These are phyloP conservation scores for Anticlea derivata DNA, from an alignment of 2,888 invertebrate species.

Conservation along the genomic window DNA sequence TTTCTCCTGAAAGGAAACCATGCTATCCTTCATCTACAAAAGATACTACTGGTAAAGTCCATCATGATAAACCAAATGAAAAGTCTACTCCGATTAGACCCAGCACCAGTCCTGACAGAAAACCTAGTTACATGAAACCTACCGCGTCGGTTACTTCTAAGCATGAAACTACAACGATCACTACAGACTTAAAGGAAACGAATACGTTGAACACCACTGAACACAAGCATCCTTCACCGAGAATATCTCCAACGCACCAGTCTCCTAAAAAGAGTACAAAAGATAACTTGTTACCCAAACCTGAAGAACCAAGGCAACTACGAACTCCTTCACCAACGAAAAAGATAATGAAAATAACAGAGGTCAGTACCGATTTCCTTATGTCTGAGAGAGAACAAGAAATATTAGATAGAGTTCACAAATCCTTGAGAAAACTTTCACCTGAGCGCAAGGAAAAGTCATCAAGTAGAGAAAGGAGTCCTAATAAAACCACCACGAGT, in stretches of 20 bases:
- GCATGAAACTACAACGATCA: conserved; percentile 34
- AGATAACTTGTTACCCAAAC: conserved; percentile 27
- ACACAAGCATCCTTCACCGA: conserved; percentile 23
- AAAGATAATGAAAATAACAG: conserved; percentile 40
- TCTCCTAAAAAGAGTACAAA: conserved; percentile 27
- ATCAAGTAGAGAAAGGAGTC: conserved; percentile 58
- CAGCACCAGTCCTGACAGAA: conserved; percentile 42
- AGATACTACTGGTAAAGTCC: conserved; percentile 1
- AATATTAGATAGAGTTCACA: conserved; percentile 67
- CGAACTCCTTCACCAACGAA: conserved; percentile 53
- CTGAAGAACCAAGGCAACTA: conserved; percentile 41
- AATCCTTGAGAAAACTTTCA: conserved; percentile 69
- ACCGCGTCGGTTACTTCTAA: conserved; percentile 33
- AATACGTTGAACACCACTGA: conserved; percentile 19
- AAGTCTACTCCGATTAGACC: conserved; percentile 23
- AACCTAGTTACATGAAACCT: conserved; percentile 37
- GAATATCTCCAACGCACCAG: conserved; percentile 30
- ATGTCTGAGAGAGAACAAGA: conserved; percentile 68
- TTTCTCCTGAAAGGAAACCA: conserved; percentile 22
- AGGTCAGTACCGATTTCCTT: conserved; percentile 54
- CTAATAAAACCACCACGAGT: conserved; percentile 56
- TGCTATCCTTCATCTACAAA: conserved; percentile 1
- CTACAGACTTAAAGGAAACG: conserved; percentile 33
- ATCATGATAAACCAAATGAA: conserved; percentile 22
- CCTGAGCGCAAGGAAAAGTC: conserved; percentile 62